Evolutionary conservation across 2,113 vertebrate species (phyloP).

Genomic region (Nycticebus coucang): DNA sequence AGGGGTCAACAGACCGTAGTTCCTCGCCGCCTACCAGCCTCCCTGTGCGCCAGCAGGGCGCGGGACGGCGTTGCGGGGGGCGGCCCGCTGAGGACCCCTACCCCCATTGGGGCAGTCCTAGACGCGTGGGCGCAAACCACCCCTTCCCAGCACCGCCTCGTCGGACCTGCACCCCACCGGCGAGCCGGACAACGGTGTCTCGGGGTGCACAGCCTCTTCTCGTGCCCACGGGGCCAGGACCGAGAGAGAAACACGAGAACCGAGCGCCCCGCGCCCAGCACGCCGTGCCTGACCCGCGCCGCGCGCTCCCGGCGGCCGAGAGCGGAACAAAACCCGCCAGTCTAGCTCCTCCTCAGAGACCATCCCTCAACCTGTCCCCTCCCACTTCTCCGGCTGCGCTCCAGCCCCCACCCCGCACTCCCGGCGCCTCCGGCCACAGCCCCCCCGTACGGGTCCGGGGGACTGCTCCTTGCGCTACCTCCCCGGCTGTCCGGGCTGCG

Average conservation of each 20-base stretch:
- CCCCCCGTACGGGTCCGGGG: not conserved
- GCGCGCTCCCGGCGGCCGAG: not conserved
- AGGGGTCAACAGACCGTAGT: not conserved
- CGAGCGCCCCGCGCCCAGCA: not conserved
- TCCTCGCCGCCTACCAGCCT: not conserved
- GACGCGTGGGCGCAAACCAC: not conserved
- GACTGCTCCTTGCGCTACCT: not conserved
- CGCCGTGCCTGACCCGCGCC: not conserved
- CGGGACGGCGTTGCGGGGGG: not conserved
- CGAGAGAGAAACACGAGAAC: not conserved
- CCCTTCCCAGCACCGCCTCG: not conserved
- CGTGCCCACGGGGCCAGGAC: not conserved
- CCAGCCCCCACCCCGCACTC: not conserved
- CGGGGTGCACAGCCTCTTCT: not conserved
- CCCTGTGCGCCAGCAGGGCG: not conserved
- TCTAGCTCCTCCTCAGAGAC: slow-evolving; percentile 78
- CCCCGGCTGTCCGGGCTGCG: not conserved
- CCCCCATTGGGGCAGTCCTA: not conserved
- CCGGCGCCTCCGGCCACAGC: not conserved
- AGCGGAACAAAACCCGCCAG: slow-evolving; percentile 60
- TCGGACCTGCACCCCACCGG: not conserved
- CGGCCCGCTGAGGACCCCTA: not conserved
- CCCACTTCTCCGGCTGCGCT: slow-evolving; percentile 29
- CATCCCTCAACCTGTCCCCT: slow-evolving; percentile 71
- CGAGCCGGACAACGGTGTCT: not conserved